Evolutionary conservation across 2,797 vertebrate genomes (phyloP).

Genomic region (Hippoglossus hippoglossus): DNA sequence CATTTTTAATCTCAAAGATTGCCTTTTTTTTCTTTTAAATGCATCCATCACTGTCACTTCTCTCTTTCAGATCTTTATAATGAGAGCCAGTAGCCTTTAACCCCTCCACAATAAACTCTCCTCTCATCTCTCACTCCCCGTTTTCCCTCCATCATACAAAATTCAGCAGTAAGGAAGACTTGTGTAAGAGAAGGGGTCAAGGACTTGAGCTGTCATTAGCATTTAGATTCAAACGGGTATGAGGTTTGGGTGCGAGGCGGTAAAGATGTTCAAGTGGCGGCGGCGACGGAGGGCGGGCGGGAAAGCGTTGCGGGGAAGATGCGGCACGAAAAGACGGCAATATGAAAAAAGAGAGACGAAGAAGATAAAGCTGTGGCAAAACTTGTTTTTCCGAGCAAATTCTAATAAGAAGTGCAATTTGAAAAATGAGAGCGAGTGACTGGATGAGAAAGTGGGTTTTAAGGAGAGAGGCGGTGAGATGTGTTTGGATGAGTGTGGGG

Average conservation of each 20-base stretch:
- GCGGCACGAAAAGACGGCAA: not conserved
- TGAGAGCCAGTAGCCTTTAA: conserved; percentile 70
- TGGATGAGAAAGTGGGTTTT: conserved; percentile 24
- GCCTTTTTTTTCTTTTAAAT: conserved; percentile 5
- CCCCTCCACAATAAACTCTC: conserved; percentile 65
- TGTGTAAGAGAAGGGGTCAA: conserved; percentile 66
- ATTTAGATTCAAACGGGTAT: conserved; percentile 77
- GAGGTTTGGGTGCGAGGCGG: conserved; percentile 49
- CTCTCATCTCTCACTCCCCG: conserved; percentile 42
- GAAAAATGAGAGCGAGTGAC: conserved; percentile 30
- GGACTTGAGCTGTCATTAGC: conserved; percentile 77
- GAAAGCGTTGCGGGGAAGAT: conserved; percentile 8
- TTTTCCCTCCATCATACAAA: conserved; percentile 66
- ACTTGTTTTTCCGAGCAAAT: conserved; percentile 42
- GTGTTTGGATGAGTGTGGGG: conserved; percentile 21
- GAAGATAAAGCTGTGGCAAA: conserved; percentile 22
- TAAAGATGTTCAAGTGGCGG: conserved; percentile 39
- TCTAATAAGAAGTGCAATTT: conserved; percentile 30
- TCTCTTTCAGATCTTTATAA: conserved; percentile 64
- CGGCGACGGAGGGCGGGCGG: not conserved
- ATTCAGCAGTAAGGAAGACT: conserved; percentile 65
- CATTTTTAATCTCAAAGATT: conserved; percentile 70
- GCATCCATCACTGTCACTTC: conserved; percentile 43
- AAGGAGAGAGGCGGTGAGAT: conserved; percentile 13
- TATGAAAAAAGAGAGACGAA: conserved; percentile 14